phyloP scores from a whole-genome alignment of 64 coral and sea anemone genomes.

The Pocillopora damicornis region DNA sequence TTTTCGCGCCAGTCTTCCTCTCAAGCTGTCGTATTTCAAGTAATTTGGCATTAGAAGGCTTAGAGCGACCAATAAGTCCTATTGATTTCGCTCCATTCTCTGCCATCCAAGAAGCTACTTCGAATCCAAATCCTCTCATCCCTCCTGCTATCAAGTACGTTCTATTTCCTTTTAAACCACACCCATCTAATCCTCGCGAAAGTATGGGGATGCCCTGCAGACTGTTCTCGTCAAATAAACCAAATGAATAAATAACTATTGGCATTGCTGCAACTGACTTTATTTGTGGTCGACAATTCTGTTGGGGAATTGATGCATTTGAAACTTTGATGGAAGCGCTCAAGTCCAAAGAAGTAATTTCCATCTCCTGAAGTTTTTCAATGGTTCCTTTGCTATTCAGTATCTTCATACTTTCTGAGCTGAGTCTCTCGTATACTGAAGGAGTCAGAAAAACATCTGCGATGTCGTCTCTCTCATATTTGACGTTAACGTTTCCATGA shows the following conservation, averaged over 20 bases:
- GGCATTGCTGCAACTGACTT: neutral
- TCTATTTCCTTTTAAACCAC: slow-evolving; percentile 50
- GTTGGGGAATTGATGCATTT: neutral
- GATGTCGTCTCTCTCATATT: slow-evolving; percentile 25
- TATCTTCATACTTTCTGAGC: neutral
- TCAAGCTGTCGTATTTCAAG: slow-evolving; percentile 33
- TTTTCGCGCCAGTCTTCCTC: slow-evolving; percentile 46
- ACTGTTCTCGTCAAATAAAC: neutral
- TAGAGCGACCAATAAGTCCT: slow-evolving; percentile 43
- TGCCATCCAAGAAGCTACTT: slow-evolving; percentile 72
- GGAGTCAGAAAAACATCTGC: neutral
- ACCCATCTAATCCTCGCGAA: slow-evolving; percentile 23
- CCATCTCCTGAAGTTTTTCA: neutral
- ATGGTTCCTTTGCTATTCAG: neutral
- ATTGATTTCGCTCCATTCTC: slow-evolving; percentile 61
- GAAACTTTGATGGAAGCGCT: neutral
- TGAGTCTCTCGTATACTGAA: neutral
- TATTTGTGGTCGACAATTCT: neutral
- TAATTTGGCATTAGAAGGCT: slow-evolving; percentile 42
- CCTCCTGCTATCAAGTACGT: slow-evolving; percentile 70
- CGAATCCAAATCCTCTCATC: slow-evolving; percentile 67
- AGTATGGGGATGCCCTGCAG: slow-evolving; percentile 12
- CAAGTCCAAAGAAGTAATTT: neutral
- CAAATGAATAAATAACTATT: neutral
- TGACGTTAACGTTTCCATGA: slow-evolving; percentile 8